Evolutionary conservation across 2,797 vertebrate species (phyloP), one percentile per base, ranked within the genome.

Genomic region (Numenius phaeopus): DNA sequence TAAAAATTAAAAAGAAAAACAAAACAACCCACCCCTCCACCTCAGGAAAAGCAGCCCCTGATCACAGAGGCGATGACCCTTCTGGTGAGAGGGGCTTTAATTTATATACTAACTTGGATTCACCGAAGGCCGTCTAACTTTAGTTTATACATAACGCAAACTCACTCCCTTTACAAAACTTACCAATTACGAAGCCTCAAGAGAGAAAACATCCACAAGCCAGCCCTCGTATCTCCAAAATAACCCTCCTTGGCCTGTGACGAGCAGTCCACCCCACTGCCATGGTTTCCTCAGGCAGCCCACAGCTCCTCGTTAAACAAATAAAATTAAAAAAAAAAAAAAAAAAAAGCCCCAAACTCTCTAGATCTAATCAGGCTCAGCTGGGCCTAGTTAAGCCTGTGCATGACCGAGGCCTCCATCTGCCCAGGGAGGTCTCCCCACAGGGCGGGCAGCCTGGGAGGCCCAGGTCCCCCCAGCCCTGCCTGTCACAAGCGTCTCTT

Each of bases 201-300:
- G 30, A 44, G 10, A 57, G 18, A 32, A 22, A 69, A 52, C 13
- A 47, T 10, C 12, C 20, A 69, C 11, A 57, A 59, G 10, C 14
- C 65, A 65, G 17, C 7, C 55, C 26, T 42, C 6, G 3, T 9
- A 6, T 12, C 61, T 71, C 34, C 47, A 82, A 22, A 61, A 61
- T 2, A 66, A 42, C 14, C 17, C 23, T 71, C 13, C 34, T 29
- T 1, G 0, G 47, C 37, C 18, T 32, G 24, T 8, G n/a, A 12
- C 1, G 0, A 65, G 10, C n/a, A 58, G 22, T 4, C 8, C 0
- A 0, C 34, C 18, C 7, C 7, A 0, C 30, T 11, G 9, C 52
- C 59, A 15, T 19, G 7, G 13, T 5, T 29, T 70, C 23, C 55
- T 32, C 29, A 47, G 21, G 23, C 34, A 62, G 23, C 12, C 20